Conservation (phyloP, 1,140 invertebrate genomes). For the Protaetia brevitarsis region DNA sequence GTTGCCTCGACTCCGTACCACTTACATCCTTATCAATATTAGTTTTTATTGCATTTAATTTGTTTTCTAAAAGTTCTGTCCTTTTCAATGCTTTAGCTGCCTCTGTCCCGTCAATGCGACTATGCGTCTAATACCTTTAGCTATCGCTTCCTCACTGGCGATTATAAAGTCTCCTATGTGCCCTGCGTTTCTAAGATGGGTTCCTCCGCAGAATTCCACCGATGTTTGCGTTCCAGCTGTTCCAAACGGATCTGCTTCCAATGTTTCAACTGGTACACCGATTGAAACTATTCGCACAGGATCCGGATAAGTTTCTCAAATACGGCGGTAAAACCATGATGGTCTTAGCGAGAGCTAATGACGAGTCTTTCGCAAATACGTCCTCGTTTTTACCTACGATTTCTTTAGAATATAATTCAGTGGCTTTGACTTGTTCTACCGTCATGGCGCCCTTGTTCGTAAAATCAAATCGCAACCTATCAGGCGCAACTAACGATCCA, state of each 20-base stretch:
- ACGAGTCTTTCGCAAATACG: slow-evolving; percentile 90
- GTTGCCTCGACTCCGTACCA: slow-evolving; percentile 61
- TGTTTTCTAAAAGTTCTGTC: slow-evolving; percentile 70
- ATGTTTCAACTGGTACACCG: slow-evolving; percentile 86
- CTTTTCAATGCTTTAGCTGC: slow-evolving; percentile 84
- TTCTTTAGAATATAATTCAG: slow-evolving; percentile 76
- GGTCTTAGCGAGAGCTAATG: slow-evolving; percentile 79
- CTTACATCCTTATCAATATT: slow-evolving; percentile 55
- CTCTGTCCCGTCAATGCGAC: slow-evolving; percentile 94
- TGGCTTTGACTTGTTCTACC: slow-evolving; percentile 77
- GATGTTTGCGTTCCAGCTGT: slow-evolving; percentile 79
- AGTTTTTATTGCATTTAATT: slow-evolving; percentile 65
- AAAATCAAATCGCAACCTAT: slow-evolving; percentile 95
- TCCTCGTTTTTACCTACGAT: slow-evolving; percentile 73
- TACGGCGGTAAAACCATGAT: slow-evolving; percentile 94
- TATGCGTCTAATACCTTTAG: slow-evolving; percentile 90
- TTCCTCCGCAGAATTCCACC: slow-evolving; percentile 99
- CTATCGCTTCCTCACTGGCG: slow-evolving; percentile 96
- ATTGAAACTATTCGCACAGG: slow-evolving; percentile 96
- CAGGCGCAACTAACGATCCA: slow-evolving; percentile 97
- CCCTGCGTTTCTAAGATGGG: slow-evolving; percentile 84
- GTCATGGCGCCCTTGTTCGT: slow-evolving; percentile 92
- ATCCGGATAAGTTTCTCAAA: slow-evolving; percentile 99
- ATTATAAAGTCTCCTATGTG: slow-evolving; percentile 96
- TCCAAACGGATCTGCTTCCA: slow-evolving; percentile 82